A percentile compares a stretch with the other conserved stretches of the same genome.
Evolutionary conservation across 2,797 vertebrate genomes (phyloP).

Genomic region (Thalassophryne amazonica): DNA sequence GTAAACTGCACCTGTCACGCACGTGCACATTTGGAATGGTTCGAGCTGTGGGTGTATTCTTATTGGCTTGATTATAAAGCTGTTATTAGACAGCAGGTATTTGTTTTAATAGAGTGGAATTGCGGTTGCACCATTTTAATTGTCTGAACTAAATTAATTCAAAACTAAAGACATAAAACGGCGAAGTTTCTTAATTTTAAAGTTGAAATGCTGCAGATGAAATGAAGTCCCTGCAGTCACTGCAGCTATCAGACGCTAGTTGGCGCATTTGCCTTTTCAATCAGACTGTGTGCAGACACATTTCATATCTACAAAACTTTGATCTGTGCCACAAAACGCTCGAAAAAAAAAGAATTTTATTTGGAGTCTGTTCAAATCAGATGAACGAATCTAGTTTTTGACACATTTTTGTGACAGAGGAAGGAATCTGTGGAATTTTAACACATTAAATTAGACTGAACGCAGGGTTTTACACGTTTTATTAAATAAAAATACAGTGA

Average conservation of each 20-base stretch:
- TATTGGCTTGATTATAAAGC: conserved; percentile 16
- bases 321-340: conserved; percentile 17
- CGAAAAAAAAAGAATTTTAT: conserved; percentile 15
- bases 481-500: not conserved
- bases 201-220: conserved; percentile 18
- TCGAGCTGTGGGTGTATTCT: conserved; percentile 26
- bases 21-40: not conserved
- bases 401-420: not conserved
- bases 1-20: not conserved
- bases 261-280: conserved; percentile 82
- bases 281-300: conserved; percentile 35
- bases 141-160: conserved; percentile 16
- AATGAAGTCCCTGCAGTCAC: conserved; percentile 34
- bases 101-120: conserved; percentile 39
- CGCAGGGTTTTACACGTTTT: not conserved
- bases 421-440: not conserved
- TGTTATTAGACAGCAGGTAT: conserved; percentile 10
- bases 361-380: not conserved
- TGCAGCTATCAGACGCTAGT: conserved; percentile 73
- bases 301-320: conserved; percentile 48
- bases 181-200: too few relatives aligned
- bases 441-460: too few relatives aligned
- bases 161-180: conserved; percentile 34
- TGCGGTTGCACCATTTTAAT: conserved; percentile 47
- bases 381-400: not conserved